phyloP scores from a whole-genome alignment of 1,140 invertebrate genomes.

The Drosophila gunungcola region DNA sequence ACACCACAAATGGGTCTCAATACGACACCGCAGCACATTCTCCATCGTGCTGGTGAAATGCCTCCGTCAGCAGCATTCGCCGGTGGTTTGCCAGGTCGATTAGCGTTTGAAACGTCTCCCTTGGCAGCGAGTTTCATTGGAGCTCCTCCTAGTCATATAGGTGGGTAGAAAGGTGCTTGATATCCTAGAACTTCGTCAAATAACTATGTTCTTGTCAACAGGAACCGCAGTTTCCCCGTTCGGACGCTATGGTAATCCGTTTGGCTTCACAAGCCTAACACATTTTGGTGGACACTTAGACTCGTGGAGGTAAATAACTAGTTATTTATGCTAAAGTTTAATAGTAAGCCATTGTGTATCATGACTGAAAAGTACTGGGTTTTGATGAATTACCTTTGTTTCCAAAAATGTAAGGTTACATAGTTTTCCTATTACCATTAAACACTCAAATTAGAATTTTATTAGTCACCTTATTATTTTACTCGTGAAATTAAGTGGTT shows the following conservation, averaged over 20 bases:
- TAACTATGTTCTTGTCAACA: conserved; percentile 17
- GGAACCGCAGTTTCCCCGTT: conserved; percentile 89
- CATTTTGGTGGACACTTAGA: conserved; percentile 88
- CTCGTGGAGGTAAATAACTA: conserved; percentile 88
- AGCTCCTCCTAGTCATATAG: conserved; percentile 87
- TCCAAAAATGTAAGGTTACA: no score
- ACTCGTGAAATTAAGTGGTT: no score
- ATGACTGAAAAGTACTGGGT: no score
- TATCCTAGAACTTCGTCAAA: no score
- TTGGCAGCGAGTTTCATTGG: conserved; percentile 88
- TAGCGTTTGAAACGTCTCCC: conserved; percentile 86
- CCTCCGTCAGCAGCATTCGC: conserved; percentile 70
- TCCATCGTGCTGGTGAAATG: conserved; percentile 85
- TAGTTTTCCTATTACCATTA: no score
- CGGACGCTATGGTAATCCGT: conserved; percentile 88
- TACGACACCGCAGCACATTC: conserved; percentile 74
- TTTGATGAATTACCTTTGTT: no score
- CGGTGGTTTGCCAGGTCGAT: conserved; percentile 60
- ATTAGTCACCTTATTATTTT: no score
- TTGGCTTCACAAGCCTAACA: conserved; percentile 87
- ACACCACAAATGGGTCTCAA: conserved; percentile 85
- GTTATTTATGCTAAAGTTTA: background rate
- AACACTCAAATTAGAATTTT: no score
- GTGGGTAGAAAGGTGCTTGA: conserved; percentile 76
- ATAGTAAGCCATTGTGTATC: no score